These are phyloP conservation scores for Dermolepida albohirtum DNA, from an alignment of 2,888 invertebrate species.

Conservation along the genomic window DNA sequence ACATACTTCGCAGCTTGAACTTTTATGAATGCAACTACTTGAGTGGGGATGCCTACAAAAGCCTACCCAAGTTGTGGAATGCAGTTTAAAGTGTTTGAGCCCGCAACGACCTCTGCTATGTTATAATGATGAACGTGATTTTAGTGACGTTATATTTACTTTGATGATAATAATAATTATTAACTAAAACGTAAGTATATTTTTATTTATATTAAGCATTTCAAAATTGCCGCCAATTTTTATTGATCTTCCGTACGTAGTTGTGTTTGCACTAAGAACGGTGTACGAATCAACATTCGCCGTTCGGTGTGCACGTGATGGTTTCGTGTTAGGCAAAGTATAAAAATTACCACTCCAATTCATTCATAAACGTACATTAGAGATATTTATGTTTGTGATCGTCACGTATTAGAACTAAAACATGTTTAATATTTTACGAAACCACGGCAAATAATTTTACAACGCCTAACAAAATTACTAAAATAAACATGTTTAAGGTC, in stretches of 20 bases:
- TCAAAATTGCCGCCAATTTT: constrained; percentile 24
- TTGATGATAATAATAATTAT: too few relatives aligned
- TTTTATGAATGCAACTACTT: constrained; percentile 30
- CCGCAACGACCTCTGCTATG: constrained; percentile 8
- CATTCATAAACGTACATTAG: constrained; percentile 37
- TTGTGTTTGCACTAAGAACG: not conserved
- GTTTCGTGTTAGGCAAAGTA: constrained; percentile 26
- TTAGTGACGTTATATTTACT: not conserved
- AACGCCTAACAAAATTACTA: too few relatives aligned
- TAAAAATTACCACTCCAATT: constrained; percentile 23
- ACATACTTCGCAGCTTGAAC: constrained; percentile 3
- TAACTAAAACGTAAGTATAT: constrained; percentile 16
- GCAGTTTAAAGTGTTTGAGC: constrained; percentile 23
- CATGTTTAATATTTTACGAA: not conserved
- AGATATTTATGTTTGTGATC: not conserved
- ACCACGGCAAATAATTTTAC: too few relatives aligned
- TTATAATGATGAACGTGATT: constrained; percentile 21
- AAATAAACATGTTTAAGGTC: too few relatives aligned
- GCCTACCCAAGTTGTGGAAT: constrained; percentile 34
- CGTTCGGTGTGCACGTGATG: constrained; percentile 14
- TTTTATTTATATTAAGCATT: not conserved
- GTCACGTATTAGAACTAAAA: constrained; percentile 1
- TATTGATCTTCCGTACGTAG: constrained; percentile 15
- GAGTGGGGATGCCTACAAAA: constrained; percentile 28
- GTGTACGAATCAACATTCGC: constrained; percentile 15